A percentile compares a stretch with the other conserved stretches of the same genome.
These are phyloP conservation scores for Stomatorhinus ivindoensis DNA, from an alignment of 2,113 vertebrate genomes.

Conservation along the genomic window DNA sequence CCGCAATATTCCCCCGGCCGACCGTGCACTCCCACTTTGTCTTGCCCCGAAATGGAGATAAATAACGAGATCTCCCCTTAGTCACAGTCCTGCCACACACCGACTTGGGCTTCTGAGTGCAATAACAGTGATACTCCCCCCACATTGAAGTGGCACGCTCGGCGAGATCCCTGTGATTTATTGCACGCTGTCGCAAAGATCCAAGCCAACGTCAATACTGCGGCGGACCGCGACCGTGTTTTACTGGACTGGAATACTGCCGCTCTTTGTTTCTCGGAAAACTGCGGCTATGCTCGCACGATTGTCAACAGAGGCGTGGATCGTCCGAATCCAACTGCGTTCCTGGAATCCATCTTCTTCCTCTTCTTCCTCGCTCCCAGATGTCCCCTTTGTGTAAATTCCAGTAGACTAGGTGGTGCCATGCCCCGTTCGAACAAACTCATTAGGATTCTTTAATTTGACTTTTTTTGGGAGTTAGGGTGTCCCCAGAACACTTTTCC, in stretches of 20 bases:
- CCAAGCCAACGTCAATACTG: constrained; percentile 60
- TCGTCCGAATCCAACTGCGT: neutral
- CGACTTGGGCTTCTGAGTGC: constrained; percentile 19
- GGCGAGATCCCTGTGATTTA: constrained; percentile 38
- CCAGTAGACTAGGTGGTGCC: constrained; percentile 29
- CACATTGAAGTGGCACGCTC: constrained; percentile 18
- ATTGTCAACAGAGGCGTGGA: constrained; percentile 17
- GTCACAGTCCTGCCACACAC: constrained; percentile 1
- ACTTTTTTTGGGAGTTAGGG: constrained; percentile 28
- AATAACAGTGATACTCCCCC: constrained; percentile 30
- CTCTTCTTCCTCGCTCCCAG: neutral
- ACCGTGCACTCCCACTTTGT: neutral
- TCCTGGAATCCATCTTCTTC: constrained; percentile 12
- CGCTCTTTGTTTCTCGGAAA: constrained; percentile 51
- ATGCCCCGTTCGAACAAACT: constrained; percentile 42
- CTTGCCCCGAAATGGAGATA: neutral
- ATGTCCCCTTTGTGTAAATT: neutral
- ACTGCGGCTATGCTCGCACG: constrained; percentile 43
- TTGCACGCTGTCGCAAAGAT: constrained; percentile 23
- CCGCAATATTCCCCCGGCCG: neutral
- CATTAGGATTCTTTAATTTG: constrained; percentile 37
- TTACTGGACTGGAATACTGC: constrained; percentile 32
- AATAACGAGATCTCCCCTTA: neutral
- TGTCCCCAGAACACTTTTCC: constrained; percentile 16
- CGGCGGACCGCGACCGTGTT: constrained; percentile 35